Conservation (phyloP, 2,797 vertebrate species). For the Enteromius thamalakanensis region DNA sequence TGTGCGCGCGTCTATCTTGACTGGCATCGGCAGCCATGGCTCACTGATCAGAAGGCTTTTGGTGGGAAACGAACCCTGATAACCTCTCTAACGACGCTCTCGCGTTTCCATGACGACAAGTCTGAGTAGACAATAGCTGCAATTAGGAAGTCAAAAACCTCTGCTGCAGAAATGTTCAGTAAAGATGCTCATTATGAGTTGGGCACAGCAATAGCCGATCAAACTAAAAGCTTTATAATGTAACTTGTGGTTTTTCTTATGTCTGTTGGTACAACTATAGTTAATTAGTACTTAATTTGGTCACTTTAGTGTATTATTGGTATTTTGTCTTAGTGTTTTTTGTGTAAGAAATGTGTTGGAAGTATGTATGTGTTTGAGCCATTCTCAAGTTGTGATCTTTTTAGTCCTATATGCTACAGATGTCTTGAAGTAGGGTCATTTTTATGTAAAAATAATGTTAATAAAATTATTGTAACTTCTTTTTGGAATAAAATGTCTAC, state of each 20-base stretch:
- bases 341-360: neutral
- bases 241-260: conserved; percentile 14
- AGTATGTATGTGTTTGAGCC: conserved; percentile 24
- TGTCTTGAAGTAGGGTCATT: conserved; percentile 12
- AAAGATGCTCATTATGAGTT: conserved; percentile 18
- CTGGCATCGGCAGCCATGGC: conserved; percentile 65
- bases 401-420: conserved; percentile 18
- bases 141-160: conserved; percentile 25
- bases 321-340: neutral
- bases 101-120: conserved; percentile 25
- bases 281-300: neutral
- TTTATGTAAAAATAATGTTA: conserved; percentile 12
- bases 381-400: neutral
- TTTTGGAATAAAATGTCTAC: conserved; percentile 3
- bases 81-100: conserved; percentile 63
- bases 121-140: conserved; percentile 21
- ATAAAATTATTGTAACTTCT: conserved; percentile 12
- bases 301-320: neutral
- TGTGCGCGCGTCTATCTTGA: conserved; percentile 11
- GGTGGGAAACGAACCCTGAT: conserved; percentile 64
- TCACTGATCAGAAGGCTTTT: conserved; percentile 77
- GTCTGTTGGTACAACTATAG: neutral
- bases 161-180: conserved; percentile 6
- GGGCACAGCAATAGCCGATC: neutral
- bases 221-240: conserved; percentile 14